Conservation (phyloP, 2,888 invertebrate genomes). For the Axea sp. region DNA sequence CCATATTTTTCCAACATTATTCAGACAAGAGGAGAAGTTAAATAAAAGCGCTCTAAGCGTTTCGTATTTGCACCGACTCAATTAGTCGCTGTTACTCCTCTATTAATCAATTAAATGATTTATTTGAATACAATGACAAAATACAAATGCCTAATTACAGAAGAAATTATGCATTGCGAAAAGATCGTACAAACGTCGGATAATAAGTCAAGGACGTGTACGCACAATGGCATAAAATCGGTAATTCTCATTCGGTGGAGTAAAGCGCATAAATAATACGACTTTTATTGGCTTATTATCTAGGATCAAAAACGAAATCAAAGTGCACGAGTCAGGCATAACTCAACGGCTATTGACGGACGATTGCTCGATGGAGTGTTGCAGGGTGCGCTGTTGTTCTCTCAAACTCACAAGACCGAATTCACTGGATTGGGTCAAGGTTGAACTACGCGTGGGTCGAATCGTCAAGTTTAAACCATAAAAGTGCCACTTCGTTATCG, state of each 20-base stretch:
- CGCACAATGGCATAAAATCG: conserved; percentile 38
- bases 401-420: conserved; percentile 16
- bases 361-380: too few species aligned
- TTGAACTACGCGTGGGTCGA: conserved; percentile 23
- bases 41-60: too few species aligned
- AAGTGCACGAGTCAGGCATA: too few species aligned
- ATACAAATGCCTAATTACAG: conserved; percentile 4
- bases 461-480: conserved; percentile 26
- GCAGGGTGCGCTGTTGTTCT: neutral
- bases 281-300: conserved; percentile 31
- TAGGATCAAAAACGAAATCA: conserved; percentile 13
- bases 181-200: conserved; percentile 8
- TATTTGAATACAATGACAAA: neutral
- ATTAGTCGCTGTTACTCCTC: neutral
- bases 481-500: conserved; percentile 31
- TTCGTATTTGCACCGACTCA: neutral
- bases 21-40: too few species aligned
- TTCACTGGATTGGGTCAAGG: conserved; percentile 40
- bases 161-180: conserved; percentile 1
- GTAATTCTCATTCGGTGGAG: conserved; percentile 20
- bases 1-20: too few species aligned
- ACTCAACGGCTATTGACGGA: too few species aligned
- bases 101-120: conserved; percentile 5
- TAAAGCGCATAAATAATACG: conserved; percentile 19
- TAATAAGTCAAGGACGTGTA: conserved; percentile 18